Conservation (phyloP, 2,797 vertebrate genomes). For the Orestias chungarensis region DNA sequence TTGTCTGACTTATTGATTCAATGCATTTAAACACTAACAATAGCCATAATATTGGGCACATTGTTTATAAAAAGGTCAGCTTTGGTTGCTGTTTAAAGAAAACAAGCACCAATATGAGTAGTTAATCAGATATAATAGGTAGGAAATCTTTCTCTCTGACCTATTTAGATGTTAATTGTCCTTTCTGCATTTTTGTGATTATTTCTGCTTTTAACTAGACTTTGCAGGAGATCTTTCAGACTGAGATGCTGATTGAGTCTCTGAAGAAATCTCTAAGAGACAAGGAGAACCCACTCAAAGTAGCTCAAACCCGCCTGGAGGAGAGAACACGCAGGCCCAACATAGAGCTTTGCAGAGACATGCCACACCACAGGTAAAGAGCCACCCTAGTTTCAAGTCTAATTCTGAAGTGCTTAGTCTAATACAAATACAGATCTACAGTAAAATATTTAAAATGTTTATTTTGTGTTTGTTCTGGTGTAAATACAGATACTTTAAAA, state of each 20-base stretch:
- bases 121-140: not conserved
- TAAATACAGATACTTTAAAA: not conserved
- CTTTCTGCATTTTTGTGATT: not conserved
- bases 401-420: not conserved
- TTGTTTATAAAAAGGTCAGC: slow-evolving; percentile 45
- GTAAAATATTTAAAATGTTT: not conserved
- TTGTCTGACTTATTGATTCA: not conserved
- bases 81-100: slow-evolving; percentile 24
- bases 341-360: slow-evolving; percentile 90
- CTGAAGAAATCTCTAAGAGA: slow-evolving; percentile 88
- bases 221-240: slow-evolving; percentile 92
- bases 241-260: slow-evolving; percentile 87
- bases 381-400: not conserved
- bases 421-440: no score
- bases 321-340: slow-evolving; percentile 89
- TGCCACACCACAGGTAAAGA: slow-evolving; percentile 85
- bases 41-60: slow-evolving; percentile 51
- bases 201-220: slow-evolving; percentile 75
- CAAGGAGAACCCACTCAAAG: slow-evolving; percentile 87
- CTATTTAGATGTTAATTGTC: not conserved
- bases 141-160: slow-evolving; percentile 5
- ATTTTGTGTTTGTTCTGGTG: not conserved
- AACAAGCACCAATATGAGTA: slow-evolving; percentile 21
- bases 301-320: slow-evolving; percentile 92
- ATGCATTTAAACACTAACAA: slow-evolving; percentile 31